Percentiles rank a stretch among this genome's conserved stretches.
These are phyloP conservation scores for Fistularia commersonii DNA, from an alignment of 2,797 vertebrate genomes.

Conservation along the genomic window DNA sequence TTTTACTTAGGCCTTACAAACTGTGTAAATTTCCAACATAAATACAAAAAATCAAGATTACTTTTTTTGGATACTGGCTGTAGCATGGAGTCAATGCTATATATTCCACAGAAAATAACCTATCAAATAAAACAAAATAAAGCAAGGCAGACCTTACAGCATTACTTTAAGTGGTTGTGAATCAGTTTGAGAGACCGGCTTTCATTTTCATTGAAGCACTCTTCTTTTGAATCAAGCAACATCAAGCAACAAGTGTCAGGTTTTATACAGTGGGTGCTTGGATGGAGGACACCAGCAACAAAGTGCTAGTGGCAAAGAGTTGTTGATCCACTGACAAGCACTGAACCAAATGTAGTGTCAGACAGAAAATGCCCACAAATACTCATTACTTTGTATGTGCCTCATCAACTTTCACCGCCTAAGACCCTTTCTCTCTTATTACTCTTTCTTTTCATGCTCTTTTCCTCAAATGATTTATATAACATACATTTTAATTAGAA, in stretches of 20 bases:
- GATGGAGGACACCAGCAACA: slow-evolving; percentile 37
- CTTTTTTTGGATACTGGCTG: too few relatives aligned
- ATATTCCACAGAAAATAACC: too few relatives aligned
- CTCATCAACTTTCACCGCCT: too few relatives aligned
- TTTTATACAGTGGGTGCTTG: slow-evolving; percentile 32
- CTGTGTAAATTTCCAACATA: too few relatives aligned
- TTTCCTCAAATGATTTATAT: too few relatives aligned
- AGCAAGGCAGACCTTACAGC: slow-evolving; percentile 4
- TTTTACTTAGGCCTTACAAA: too few relatives aligned
- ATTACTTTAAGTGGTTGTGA: slow-evolving; percentile 14
- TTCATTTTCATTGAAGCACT: slow-evolving; percentile 43
- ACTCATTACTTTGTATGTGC: too few relatives aligned
- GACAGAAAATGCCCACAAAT: slow-evolving; percentile 22
- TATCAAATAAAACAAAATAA: slow-evolving; percentile 14
- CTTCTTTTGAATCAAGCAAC: slow-evolving; percentile 37
- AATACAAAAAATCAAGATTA: too few relatives aligned
- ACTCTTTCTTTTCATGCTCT: too few relatives aligned
- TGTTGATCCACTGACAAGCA: slow-evolving; percentile 24
- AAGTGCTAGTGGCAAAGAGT: slow-evolving; percentile 21
- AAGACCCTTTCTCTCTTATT: too few relatives aligned
- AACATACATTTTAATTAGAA: too few relatives aligned
- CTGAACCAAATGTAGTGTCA: slow-evolving; percentile 8
- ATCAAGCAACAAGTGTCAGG: slow-evolving; percentile 13
- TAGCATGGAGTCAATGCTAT: too few relatives aligned
- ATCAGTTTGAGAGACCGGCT: slow-evolving; percentile 30